These are phyloP conservation scores for Sebastes vulpes DNA, from an alignment of 2,797 vertebrate species.

Conservation along the genomic window DNA sequence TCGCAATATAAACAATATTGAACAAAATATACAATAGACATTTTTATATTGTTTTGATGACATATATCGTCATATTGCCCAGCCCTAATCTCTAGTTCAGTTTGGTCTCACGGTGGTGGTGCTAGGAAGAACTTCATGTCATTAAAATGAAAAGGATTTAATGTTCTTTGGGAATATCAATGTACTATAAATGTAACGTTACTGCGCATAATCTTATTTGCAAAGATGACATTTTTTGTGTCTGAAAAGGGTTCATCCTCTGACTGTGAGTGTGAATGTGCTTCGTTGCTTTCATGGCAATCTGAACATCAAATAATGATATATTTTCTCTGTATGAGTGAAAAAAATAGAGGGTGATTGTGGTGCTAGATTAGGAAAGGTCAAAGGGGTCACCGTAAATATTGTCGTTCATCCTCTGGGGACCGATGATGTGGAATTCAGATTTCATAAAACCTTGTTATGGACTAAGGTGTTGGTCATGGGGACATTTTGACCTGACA, in stretches of 20 bases:
- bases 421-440: not conserved
- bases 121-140: not conserved
- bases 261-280: not conserved
- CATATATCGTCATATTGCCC: too few relatives aligned
- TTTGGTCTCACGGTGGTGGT: not conserved
- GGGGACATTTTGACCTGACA: not conserved
- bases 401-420: not conserved
- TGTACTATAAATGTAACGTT: not conserved
- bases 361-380: not conserved
- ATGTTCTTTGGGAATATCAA: not conserved
- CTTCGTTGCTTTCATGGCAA: not conserved
- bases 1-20: too few relatives aligned
- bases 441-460: not conserved
- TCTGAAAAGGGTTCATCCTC: not conserved
- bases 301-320: not conserved
- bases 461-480: not conserved
- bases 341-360: not conserved
- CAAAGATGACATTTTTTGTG: not conserved
- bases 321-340: not conserved
- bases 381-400: not conserved
- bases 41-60: too few relatives aligned
- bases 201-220: not conserved
- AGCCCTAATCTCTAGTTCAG: not conserved
- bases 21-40: too few relatives aligned
- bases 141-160: not conserved